These are phyloP conservation scores for Ceyx margarethae DNA, from an alignment of 2,113 vertebrate genomes.

Conservation along the genomic window DNA sequence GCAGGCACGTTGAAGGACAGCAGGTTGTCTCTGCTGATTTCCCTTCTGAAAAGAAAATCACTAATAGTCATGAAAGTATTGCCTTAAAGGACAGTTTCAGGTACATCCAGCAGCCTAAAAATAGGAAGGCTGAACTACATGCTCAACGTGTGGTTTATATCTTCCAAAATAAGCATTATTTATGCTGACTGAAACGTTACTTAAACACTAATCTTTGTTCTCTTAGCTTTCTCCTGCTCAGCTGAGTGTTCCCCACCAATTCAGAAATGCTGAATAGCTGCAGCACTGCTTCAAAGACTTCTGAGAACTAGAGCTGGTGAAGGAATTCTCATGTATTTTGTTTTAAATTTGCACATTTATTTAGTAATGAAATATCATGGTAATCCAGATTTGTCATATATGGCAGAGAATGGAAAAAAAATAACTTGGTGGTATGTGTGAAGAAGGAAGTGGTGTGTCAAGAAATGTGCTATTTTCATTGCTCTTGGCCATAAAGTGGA, in stretches of 20 bases:
- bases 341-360: neutral
- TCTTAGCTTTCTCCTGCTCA: neutral
- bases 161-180: neutral
- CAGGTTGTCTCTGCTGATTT: neutral
- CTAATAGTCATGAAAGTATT: neutral
- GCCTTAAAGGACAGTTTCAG: neutral
- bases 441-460: neutral
- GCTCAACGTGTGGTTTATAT: neutral
- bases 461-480: neutral
- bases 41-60: neutral
- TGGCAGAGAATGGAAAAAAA: neutral
- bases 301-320: neutral
- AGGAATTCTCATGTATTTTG: neutral
- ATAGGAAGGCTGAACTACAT: neutral
- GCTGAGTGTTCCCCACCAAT: neutral
- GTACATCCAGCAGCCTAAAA: neutral
- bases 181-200: neutral
- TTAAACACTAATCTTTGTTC: neutral
- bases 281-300: neutral
- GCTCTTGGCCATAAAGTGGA: neutral
- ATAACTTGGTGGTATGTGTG: neutral
- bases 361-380: neutral
- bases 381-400: neutral
- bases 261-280: neutral
- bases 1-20: rapidly evolving